Evolutionary conservation across 2,113 vertebrate species (phyloP).

Genomic region (Sinosuthora webbiana): DNA sequence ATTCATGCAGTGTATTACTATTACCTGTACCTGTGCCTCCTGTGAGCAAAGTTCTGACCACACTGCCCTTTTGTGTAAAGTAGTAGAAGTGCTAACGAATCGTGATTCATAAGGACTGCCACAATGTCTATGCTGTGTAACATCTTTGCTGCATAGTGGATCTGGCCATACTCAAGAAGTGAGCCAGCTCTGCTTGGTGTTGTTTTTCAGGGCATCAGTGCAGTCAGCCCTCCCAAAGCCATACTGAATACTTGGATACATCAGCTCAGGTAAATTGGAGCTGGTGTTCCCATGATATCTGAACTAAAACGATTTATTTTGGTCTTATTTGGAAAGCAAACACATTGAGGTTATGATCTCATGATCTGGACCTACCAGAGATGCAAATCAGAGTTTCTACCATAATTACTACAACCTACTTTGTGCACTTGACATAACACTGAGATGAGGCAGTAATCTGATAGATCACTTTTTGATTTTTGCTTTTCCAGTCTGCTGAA

Average conservation of each 20-base stretch:
- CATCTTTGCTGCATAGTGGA: not conserved
- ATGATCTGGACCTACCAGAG: not conserved
- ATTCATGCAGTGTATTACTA: not conserved
- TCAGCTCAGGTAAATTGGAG: not conserved
- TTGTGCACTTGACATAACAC: not conserved
- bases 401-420: not conserved
- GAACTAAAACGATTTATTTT: not conserved
- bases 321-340: not conserved
- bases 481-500: not conserved
- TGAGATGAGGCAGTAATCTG: not conserved
- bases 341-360: fast-evolving
- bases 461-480: not conserved
- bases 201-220: not conserved
- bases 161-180: not conserved
- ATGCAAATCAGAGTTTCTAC: not conserved
- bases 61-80: not conserved
- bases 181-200: not conserved
- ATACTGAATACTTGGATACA: not conserved
- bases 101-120: not conserved
- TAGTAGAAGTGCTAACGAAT: fast-evolving
- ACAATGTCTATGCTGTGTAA: not conserved
- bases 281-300: not conserved
- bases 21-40: not conserved
- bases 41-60: not conserved
- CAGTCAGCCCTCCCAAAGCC: not conserved